Conservation (phyloP, 2,888 invertebrate species). For the Drosophila borealis region DNA sequence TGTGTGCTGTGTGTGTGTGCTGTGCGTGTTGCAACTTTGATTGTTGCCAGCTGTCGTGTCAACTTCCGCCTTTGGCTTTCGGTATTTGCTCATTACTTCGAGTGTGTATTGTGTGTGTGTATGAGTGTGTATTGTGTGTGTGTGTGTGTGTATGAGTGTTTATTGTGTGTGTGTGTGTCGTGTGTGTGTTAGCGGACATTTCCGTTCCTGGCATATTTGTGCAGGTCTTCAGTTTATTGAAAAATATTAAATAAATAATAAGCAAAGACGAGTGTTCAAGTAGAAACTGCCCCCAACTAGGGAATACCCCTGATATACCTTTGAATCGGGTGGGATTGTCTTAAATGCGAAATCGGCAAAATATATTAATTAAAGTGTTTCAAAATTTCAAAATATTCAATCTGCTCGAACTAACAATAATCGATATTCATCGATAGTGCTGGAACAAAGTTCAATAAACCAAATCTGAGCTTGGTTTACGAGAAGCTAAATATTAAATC, state of each 20-base stretch:
- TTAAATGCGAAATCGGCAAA: no score
- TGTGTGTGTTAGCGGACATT: conserved; percentile 32
- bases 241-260: conserved; percentile 19
- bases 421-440: not conserved
- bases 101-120: conserved; percentile 22
- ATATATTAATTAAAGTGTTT: no score
- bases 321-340: not conserved
- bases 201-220: conserved; percentile 56
- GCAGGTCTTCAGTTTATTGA: conserved; percentile 41
- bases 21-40: conserved; percentile 20
- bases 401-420: not conserved
- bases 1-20: not conserved
- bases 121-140: conserved; percentile 2
- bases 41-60: conserved; percentile 31
- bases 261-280: not conserved
- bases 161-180: conserved; percentile 6
- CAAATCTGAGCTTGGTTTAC: not conserved
- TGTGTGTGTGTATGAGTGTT: conserved; percentile 3
- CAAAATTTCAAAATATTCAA: no score
- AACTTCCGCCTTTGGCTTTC: conserved; percentile 44
- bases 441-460: not conserved
- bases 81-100: conserved; percentile 66
- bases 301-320: not conserved
- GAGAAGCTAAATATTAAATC: no score
- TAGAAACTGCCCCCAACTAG: not conserved